Conservation (phyloP, 2,113 vertebrate genomes). For the Nyctereutes procyonoides region DNA sequence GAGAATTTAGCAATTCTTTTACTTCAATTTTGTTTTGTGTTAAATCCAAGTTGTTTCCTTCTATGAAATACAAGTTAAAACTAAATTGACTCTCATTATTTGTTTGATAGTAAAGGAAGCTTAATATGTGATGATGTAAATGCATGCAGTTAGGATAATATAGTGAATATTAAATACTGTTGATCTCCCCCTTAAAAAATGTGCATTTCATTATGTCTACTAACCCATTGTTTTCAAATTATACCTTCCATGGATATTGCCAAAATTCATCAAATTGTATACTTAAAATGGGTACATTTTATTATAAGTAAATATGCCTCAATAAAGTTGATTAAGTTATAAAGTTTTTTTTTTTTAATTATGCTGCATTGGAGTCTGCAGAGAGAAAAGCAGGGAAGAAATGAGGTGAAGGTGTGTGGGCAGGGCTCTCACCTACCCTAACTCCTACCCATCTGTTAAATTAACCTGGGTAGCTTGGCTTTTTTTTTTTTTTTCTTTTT, state of each 20-base stretch:
- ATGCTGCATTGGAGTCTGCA: not conserved
- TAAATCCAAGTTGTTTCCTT: not conserved
- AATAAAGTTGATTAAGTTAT: not conserved
- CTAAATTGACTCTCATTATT: not conserved
- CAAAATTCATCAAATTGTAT: not conserved
- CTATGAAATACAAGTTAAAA: slow-evolving; percentile 13
- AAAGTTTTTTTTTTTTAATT: not conserved
- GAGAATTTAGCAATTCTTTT: not conserved
- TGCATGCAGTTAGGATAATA: not conserved
- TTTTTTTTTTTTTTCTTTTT: not conserved
- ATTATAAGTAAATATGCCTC: not conserved
- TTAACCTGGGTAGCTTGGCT: not conserved
- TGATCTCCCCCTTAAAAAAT: not conserved
- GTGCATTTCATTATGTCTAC: not conserved
- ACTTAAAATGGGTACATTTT: not conserved
- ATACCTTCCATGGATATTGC: not conserved
- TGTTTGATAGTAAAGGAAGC: not conserved
- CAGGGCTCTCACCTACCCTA: not conserved
- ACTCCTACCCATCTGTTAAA: not conserved
- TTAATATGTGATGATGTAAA: not conserved
- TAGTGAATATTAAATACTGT: not conserved
- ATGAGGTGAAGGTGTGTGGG: not conserved
- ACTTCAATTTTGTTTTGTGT: slow-evolving; percentile 5
- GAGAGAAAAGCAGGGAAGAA: not conserved
- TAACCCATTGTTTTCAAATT: slow-evolving; percentile 12